Evolutionary conservation across 2,113 vertebrate genomes (phyloP).

Genomic region (Okapia johnstoni): DNA sequence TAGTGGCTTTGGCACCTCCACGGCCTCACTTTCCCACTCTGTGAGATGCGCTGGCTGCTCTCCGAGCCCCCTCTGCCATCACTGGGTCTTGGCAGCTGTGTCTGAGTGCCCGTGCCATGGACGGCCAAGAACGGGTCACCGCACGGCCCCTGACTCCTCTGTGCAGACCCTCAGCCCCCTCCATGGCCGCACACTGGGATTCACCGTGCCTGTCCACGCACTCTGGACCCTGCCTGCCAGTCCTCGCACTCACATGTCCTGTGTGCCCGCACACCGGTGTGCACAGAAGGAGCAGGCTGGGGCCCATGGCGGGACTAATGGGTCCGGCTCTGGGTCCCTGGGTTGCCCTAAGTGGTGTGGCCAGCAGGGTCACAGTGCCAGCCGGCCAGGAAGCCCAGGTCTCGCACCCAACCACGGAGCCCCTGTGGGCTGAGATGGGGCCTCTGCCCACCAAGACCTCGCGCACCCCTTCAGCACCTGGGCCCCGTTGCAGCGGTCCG

Average conservation of each 20-base stretch:
- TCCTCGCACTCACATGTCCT: rapidly evolving
- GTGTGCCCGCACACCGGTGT: rapidly evolving
- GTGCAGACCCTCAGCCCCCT: background rate
- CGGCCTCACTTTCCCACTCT: background rate
- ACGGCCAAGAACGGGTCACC: background rate
- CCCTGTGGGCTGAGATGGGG: background rate
- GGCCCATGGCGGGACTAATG: background rate
- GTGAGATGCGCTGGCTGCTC: background rate
- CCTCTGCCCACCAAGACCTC: background rate
- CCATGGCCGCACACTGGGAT: background rate
- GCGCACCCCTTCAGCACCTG: background rate
- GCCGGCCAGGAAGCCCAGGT: background rate
- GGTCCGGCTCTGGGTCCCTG: background rate
- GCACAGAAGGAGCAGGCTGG: background rate
- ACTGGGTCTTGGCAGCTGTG: background rate
- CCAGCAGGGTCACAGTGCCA: background rate
- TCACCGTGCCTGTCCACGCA: rapidly evolving
- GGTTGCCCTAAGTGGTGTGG: rapidly evolving
- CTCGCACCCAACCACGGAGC: background rate
- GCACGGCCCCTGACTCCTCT: background rate
- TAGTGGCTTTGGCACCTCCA: background rate
- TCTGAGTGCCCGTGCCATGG: rapidly evolving
- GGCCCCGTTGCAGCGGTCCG: rapidly evolving
- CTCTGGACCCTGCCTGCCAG: background rate
- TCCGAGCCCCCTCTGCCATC: rapidly evolving